Evolutionary conservation across 2,113 vertebrate species (phyloP), one percentile per base, ranked within the genome.

Genomic region (Bos indicus): DNA sequence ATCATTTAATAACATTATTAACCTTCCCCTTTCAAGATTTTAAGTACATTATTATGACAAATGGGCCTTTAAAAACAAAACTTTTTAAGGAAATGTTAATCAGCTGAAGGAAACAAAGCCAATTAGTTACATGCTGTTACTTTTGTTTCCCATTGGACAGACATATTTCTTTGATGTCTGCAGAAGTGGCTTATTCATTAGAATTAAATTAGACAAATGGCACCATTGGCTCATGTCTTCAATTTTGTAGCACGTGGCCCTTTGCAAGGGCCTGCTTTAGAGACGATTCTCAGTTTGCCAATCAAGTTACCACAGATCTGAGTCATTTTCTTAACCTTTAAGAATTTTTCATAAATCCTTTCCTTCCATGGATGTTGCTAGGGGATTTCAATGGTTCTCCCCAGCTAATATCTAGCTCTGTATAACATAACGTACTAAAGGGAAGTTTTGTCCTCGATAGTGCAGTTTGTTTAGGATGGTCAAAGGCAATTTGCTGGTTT

Each of bases 391-490:
- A 40, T 95, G 83, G 30, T 97, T 98, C 94, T 98, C 92, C 64
- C 57, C 92, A 71, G 36, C 95, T 98, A 86, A 92, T 97, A 43
- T 96, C 93, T 97, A 97, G 84, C 25, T 97, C 59, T 98, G 88
- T 30, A 97, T 98, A 98, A 97, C 97, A 96, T 98, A 97, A 91
- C 97, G 77, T 98, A 54, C 94, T 91, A 43, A 67, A 59, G 81
- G 95, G 88, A 97, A 56, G 80, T 97, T 97, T 97, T 98, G 77
- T 97, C 90, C 89, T 98, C 54, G 90, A 43, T 83, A 85, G 81
- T 96, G 46, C 78, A 91, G 28, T 97, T 97, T 96, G 64, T 97
- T 98, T 98, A 95, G 94, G 94, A 91, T 98, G 52, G 88, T 94
- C 94, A 90, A 97, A 98, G 98, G 93, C 93, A 97, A 52, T 96